Base-by-base conservation (phyloP, 2,888 invertebrate species). In the Morpho deidamia region DNA sequence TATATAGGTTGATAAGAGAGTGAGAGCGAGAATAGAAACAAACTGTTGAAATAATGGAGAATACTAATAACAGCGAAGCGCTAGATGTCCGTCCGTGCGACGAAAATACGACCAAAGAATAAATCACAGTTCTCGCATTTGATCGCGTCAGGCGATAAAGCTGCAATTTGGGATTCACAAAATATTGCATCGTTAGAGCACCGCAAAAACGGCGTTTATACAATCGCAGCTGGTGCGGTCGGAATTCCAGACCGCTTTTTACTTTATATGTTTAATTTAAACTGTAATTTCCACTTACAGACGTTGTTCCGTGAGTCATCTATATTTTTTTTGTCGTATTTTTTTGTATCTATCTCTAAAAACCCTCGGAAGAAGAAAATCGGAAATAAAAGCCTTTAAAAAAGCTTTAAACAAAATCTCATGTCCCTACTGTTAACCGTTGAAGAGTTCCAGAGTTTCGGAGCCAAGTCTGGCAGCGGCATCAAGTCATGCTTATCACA, bases 81-180 rank as follows among this genome's bases (percentile, higher is more conserved):
- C 14, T 45, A n/a, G 14, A 45, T 11, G 32, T 9, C 48, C 45
- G 54, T 42, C 54, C 43, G 37, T 41, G 56, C 52, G 56, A 57
- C 53, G 55, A 52, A 53, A 60, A 55, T 55, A 60, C 48, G 42
- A 32, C 33, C 47, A 47, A 51, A 58, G 57, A 65, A 78, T 78
- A 78, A 71, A 78, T 79, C 72, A 76, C 65, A 38, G 57, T 62
- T 64, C 65, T 64, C 69, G 64, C 64, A 72, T 64, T 72, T 71
- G 81, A 82, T 81, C 64, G 56, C 67, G 63, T 63, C 62, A 58
- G 43, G 50, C 66, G 83, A 83, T 83, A 81, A 77, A 74, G 77
- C 67, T 70, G 78, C 79, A 82, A 82, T 82, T 81, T 76, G 72
- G 72, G 65, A 71, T 74, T 74, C 68, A 63, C 67, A 70, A 69